Evolutionary conservation across 1,140 invertebrate species (phyloP).

Genomic region (Stenopsyche tienmushanensis): DNA sequence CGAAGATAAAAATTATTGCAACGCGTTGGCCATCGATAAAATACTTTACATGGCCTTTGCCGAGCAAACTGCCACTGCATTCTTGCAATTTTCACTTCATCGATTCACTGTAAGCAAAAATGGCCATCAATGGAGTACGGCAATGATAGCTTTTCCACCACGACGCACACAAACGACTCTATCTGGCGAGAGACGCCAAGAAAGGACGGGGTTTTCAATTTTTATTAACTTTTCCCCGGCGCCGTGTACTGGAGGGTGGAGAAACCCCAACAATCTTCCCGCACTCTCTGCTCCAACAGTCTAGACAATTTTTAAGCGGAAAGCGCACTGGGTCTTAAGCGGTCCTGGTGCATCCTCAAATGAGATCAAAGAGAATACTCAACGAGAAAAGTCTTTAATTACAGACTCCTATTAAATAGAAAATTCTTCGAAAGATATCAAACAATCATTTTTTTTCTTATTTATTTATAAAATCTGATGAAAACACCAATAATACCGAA

Average conservation of each 20-base stretch:
- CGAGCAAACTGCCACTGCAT: not conserved
- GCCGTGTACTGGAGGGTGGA: not conserved
- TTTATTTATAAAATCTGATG: too few relatives aligned
- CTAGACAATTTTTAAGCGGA: slow-evolving; percentile 7
- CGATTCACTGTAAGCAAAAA: not conserved
- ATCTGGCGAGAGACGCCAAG: slow-evolving; percentile 2
- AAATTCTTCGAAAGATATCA: too few relatives aligned
- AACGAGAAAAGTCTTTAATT: not conserved
- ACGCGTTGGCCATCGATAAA: too few relatives aligned
- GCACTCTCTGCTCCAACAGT: not conserved
- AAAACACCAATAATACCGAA: too few relatives aligned
- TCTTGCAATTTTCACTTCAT: slow-evolving; percentile 1
- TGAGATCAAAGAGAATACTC: not conserved
- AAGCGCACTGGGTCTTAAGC: not conserved
- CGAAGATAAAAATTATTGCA: too few relatives aligned
- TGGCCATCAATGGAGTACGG: slow-evolving; percentile 1
- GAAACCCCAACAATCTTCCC: not conserved
- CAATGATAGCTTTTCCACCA: slow-evolving; percentile 8
- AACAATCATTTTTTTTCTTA: too few relatives aligned
- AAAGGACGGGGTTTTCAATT: slow-evolving; percentile 1
- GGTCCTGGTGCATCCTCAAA: not conserved
- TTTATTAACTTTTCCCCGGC: slow-evolving; percentile 12
- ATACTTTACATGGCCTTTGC: too few relatives aligned
- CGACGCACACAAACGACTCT: not conserved
- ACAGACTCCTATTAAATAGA: too few relatives aligned